Evolutionary conservation across 2,888 invertebrate species (phyloP).

Genomic region (Blera fallax): DNA sequence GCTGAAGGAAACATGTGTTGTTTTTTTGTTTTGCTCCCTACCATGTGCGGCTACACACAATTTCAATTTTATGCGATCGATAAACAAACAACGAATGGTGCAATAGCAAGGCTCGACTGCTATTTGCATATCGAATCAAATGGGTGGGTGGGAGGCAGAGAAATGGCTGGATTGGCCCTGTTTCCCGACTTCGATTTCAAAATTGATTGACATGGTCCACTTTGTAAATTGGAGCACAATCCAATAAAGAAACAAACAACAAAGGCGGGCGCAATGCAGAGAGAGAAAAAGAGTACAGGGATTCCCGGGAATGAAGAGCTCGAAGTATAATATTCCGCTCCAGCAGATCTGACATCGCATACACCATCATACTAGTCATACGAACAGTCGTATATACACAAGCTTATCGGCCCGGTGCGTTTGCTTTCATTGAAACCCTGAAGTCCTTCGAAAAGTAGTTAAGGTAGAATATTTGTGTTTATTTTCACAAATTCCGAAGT

Average conservation of each 20-base stretch:
- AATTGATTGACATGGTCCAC: constrained; percentile 44
- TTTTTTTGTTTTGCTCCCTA: background rate
- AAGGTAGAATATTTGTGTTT: constrained; percentile 11
- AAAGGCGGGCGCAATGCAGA: background rate
- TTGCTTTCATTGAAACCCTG: constrained; percentile 1
- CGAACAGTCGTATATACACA: no score
- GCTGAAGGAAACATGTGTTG: constrained; percentile 37
- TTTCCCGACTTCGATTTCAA: background rate
- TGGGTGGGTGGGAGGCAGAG: background rate
- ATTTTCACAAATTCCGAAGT: constrained; percentile 33
- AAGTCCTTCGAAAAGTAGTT: constrained; percentile 12
- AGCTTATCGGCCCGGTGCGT: no score
- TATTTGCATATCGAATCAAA: constrained; percentile 26
- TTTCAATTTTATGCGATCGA: constrained; percentile 51
- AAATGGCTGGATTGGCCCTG: background rate
- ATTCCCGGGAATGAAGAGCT: background rate
- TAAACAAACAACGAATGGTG: constrained; percentile 11
- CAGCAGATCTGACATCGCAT: background rate
- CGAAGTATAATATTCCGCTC: constrained; percentile 7
- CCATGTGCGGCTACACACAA: constrained; percentile 20
- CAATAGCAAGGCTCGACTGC: background rate
- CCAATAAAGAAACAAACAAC: constrained; percentile 23
- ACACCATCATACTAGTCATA: background rate
- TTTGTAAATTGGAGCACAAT: constrained; percentile 29
- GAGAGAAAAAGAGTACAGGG: background rate